Percentiles rank a stretch among this genome's conserved stretches.
Conservation (phyloP, 2,888 invertebrate species). For the Cheilosia soror region DNA sequence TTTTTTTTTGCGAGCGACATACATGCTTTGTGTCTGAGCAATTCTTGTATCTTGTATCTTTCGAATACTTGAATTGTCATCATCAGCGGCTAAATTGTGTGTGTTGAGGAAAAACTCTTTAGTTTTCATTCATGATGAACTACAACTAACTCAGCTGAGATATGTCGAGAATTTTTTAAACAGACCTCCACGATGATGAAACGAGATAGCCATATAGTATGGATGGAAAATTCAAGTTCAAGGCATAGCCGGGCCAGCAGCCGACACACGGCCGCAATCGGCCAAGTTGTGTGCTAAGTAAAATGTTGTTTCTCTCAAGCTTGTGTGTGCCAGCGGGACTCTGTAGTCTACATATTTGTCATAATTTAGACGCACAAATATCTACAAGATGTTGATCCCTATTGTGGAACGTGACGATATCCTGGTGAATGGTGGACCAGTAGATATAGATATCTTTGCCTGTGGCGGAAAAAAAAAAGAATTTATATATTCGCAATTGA, state of each 20-base stretch:
- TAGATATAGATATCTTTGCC: not conserved
- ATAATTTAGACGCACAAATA: constrained; percentile 68
- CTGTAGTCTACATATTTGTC: constrained; percentile 64
- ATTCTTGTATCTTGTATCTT: constrained; percentile 73
- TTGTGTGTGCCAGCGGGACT: constrained; percentile 58
- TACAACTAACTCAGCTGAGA: constrained; percentile 50
- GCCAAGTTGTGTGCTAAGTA: constrained; percentile 46
- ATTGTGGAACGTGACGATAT: constrained; percentile 65
- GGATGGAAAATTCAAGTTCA: constrained; percentile 60
- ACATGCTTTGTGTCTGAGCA: constrained; percentile 52
- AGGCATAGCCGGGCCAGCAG: constrained; percentile 20
- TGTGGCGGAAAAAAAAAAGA: constrained; percentile 3
- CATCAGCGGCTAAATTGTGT: constrained; percentile 52
- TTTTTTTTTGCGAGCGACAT: constrained; percentile 29
- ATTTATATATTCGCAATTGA: constrained; percentile 9
- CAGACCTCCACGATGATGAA: constrained; percentile 61
- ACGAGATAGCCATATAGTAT: constrained; percentile 24
- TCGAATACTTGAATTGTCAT: constrained; percentile 67
- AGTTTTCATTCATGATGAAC: constrained; percentile 70
- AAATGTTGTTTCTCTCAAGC: constrained; percentile 42
- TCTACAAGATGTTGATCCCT: constrained; percentile 69
- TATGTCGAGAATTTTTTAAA: constrained; percentile 68
- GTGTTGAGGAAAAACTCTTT: constrained; percentile 45
- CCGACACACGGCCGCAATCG: constrained; percentile 3
- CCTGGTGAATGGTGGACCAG: constrained; percentile 48